phyloP scores from a whole-genome alignment of 2,888 invertebrate genomes.

The Limnephilus auricula region DNA sequence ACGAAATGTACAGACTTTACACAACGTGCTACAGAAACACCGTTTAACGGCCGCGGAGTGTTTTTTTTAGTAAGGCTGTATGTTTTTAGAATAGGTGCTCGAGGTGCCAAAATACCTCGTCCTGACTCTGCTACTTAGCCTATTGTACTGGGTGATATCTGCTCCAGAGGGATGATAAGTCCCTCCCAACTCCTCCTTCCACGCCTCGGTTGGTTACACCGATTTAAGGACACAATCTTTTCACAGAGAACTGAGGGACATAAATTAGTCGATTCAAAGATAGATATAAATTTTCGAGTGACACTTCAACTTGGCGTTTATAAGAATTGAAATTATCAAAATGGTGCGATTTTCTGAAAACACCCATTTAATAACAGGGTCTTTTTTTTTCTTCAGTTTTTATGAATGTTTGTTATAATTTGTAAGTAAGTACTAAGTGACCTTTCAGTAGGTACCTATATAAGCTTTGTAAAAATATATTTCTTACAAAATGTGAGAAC shows the following conservation, averaged over 20 bases:
- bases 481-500: too few species aligned
- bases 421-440: too few species aligned
- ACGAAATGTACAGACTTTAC: too few species aligned
- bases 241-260: neutral
- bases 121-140: neutral
- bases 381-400: too few species aligned
- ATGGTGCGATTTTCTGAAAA: neutral
- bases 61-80: too few species aligned
- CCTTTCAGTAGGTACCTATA: too few species aligned
- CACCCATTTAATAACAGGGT: neutral
- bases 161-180: neutral
- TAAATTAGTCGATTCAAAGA: neutral
- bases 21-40: too few species aligned
- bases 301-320: neutral
- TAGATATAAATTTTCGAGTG: neutral
- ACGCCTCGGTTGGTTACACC: neutral
- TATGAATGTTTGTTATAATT: too few species aligned
- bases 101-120: neutral
- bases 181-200: neutral
- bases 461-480: too few species aligned
- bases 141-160: neutral
- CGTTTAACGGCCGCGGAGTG: too few species aligned
- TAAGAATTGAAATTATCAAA: neutral
- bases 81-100: neutral
- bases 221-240: constrained; percentile 2